Evolutionary conservation across 1,140 invertebrate species (phyloP), one percentile per base, ranked within the genome.

Genomic region (Hyposmocoma kahamanoa): DNA sequence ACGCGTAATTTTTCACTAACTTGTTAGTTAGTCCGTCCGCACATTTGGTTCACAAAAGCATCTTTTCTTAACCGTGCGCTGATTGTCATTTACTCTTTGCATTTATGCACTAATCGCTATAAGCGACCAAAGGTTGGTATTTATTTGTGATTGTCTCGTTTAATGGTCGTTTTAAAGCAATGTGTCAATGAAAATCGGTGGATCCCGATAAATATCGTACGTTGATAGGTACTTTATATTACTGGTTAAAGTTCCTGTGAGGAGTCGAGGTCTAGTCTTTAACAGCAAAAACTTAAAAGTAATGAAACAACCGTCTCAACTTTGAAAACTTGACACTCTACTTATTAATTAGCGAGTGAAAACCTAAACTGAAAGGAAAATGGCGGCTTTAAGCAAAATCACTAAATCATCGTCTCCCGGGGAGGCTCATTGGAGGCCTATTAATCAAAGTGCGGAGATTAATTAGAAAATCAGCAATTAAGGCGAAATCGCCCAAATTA

Each of bases 391-490:
- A 50, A 59, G 50, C 34, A 52, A 68, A 77, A 78, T 66, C 64
- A 66, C 60, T 77, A 72, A 78, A 69, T 82, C 76, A 82, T 73
- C 62, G 56, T 54, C 60, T 55, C 18, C 38, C 18, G 9, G 18
- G 10, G 18, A 11, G 20, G 19, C 18, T 20, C 60, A 70, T 74
- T 62, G 63, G 67, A 64, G 65, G 57, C 71, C 74, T 72, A 84
- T 84, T 84, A 81, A 84, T 84, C 74, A 84, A 81, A 62, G 64
- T 58, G 63, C 59, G 62, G 78, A 81, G 80, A 84, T 81, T 78
- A 84, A 84, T 84, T 81, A 71, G 68, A 71, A 76, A 80, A 81
- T 81, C 65, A 65, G 75, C 63, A 81, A 84, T 81, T 78, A 81
- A 62, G 57, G 53, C 52, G 45, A 52, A 71, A 69, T 70, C 44